Evolutionary conservation across 2,888 invertebrate genomes (phyloP), one percentile per base, ranked within the genome.

Genomic region (Eulithis testata): DNA sequence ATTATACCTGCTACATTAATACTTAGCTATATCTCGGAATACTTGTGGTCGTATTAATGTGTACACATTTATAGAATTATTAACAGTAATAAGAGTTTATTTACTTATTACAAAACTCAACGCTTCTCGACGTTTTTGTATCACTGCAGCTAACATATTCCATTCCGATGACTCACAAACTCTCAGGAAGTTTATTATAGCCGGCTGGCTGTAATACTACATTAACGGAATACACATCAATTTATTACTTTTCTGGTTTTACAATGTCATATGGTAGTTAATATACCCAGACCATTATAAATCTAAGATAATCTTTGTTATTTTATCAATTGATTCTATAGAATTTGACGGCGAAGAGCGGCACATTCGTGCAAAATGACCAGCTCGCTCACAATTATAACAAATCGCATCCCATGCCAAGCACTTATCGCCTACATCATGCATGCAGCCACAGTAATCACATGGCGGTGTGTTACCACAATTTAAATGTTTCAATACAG

Each of bases 341-440:
- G 3, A 49, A 21, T 21, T 21, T 9, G 21, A 21, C 21, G 21
- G 21, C 36, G 3, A 44, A 36, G 45, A 57, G 5, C 11, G 54
- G 50, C 66, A 67, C 53, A 36, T 60, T 45, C 21, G 21, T 47
- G 52, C 64, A 43, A 66, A 64, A 57, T 66, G 64, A 21, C 66
- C 65, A 7, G 65, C 47, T 4, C 11, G 56, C 36, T 50, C 60
- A 65, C 63, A 65, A 11, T 9, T 57, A 62, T 61, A 72, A 65
- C 52, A 63, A 55, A 64, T 65, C 50, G 72, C 66, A 21, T 62
- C 50, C 51, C 64, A 64, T 43, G 66, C 66, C n/a, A 55, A 14
- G 52, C 66, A 67, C 47, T 27, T 53, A 21, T 66, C 65, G 2
- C 63, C 66, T 8, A 63, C n/a, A 12, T 43, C 53, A 52, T 67